A percentile compares a stretch with the other conserved stretches of the same genome.
Conservation (phyloP, 92 coral and sea anemone species). For the Epizoanthus ramosus region DNA sequence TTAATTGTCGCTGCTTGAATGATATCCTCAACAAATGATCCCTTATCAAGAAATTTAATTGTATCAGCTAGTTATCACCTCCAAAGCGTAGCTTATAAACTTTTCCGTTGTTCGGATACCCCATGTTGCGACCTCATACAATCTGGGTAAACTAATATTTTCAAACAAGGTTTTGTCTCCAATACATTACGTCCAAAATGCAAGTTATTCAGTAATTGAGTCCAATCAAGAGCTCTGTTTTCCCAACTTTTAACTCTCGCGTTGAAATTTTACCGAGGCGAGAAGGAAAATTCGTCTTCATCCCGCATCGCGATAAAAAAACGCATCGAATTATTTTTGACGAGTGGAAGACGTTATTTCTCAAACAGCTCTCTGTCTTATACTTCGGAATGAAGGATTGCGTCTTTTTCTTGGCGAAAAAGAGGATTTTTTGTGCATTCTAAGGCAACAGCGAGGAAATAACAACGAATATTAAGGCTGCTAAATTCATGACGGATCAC, state of each 20-base stretch:
- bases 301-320: neutral
- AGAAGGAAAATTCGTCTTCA: neutral
- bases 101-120: neutral
- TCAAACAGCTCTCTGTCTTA: neutral
- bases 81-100: neutral
- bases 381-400: neutral
- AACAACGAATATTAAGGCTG: neutral
- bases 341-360: too few species aligned
- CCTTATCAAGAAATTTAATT: neutral
- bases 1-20: conserved; percentile 20
- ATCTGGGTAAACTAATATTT: neutral
- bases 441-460: neutral
- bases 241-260: conserved; percentile 9
- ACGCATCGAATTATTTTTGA: neutral
- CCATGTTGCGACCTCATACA: neutral
- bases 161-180: conserved; percentile 11
- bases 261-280: conserved; percentile 8
- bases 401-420: neutral
- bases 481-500: neutral
- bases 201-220: conserved; percentile 18
- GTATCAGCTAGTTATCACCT: neutral
- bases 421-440: neutral
- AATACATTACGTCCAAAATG: neutral
- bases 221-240: neutral
- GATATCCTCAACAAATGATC: neutral